Evolutionary conservation across 2,113 vertebrate genomes (phyloP).

Genomic region (Sardina pilchardus): DNA sequence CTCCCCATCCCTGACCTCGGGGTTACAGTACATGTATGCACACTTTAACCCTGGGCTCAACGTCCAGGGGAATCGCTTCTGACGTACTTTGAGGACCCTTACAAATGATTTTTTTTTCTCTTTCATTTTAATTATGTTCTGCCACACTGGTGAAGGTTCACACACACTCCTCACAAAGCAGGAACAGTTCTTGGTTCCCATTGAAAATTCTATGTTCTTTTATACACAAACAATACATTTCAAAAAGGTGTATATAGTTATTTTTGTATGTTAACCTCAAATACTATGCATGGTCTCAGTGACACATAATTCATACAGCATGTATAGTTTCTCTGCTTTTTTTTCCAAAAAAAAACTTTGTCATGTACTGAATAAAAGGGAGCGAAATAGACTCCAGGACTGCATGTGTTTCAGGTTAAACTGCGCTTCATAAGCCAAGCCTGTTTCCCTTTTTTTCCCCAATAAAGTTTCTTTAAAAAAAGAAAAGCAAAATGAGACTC

Average conservation of each 20-base stretch:
- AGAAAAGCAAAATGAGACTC: constrained; percentile 10
- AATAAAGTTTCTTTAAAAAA: background rate
- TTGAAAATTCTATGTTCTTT: constrained; percentile 31
- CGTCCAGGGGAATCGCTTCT: constrained; percentile 5
- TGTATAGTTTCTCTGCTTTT: constrained; percentile 33
- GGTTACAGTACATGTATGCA: constrained; percentile 33
- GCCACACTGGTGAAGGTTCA: constrained; percentile 30
- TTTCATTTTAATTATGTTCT: background rate
- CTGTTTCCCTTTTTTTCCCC: constrained; percentile 18
- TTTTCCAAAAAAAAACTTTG: constrained; percentile 14
- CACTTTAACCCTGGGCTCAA: constrained; percentile 32
- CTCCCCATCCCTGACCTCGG: constrained; percentile 6
- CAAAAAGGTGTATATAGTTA: constrained; percentile 25
- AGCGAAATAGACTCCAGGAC: constrained; percentile 17
- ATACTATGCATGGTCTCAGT: constrained; percentile 34
- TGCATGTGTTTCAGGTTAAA: constrained; percentile 26
- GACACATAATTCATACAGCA: constrained; percentile 39
- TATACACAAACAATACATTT: constrained; percentile 38
- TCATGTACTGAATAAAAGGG: constrained; percentile 24
- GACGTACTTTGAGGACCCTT: background rate
- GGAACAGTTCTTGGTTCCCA: constrained; percentile 26
- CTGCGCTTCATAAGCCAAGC: constrained; percentile 18
- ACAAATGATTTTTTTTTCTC: background rate
- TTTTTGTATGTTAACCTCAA: constrained; percentile 27
- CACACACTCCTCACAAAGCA: constrained; percentile 27